Percentiles rank a stretch among this genome's conserved stretches.
These are phyloP conservation scores for Pimpla rufipes DNA, from an alignment of 2,888 invertebrate species.

Conservation along the genomic window DNA sequence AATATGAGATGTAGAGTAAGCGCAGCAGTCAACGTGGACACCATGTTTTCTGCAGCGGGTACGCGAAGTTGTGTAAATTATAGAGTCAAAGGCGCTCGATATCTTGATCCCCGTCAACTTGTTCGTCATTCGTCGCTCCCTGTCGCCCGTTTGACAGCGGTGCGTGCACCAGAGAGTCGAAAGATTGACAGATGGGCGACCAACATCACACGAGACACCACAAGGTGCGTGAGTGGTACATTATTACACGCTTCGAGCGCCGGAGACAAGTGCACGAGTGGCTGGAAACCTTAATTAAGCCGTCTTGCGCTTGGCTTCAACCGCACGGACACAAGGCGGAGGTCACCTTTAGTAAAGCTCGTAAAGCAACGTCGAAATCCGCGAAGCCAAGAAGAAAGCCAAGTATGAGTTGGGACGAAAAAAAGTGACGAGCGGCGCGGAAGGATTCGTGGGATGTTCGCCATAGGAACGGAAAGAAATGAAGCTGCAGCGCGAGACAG, in stretches of 20 bases:
- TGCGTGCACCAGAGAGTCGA: not conserved
- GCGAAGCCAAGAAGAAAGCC: conserved; percentile 14
- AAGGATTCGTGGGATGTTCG: conserved; percentile 44
- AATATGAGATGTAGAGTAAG: not conserved
- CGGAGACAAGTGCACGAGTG: conserved; percentile 40
- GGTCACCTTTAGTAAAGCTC: conserved; percentile 50
- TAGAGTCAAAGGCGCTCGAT: conserved; percentile 9
- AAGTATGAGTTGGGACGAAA: conserved; percentile 15
- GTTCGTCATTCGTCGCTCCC: conserved; percentile 43
- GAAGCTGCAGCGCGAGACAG: conserved; percentile 24
- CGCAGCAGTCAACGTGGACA: not conserved
- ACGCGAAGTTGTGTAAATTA: not conserved
- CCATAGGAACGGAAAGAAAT: conserved; percentile 36
- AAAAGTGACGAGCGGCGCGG: conserved; percentile 7
- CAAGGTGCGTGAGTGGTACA: conserved; percentile 25
- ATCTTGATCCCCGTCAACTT: conserved; percentile 24
- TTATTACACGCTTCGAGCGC: conserved; percentile 27
- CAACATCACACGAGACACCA: conserved; percentile 42
- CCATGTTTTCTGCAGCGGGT: not conserved
- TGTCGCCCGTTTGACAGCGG: conserved; percentile 20
- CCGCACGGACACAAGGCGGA: conserved; percentile 11
- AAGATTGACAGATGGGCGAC: conserved; percentile 49
- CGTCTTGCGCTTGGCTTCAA: conserved; percentile 34
- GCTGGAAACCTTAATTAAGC: conserved; percentile 51
- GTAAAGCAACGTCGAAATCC: conserved; percentile 42